Base-by-base conservation (phyloP, 2,113 vertebrate species). In the Lagopus leucura region DNA sequence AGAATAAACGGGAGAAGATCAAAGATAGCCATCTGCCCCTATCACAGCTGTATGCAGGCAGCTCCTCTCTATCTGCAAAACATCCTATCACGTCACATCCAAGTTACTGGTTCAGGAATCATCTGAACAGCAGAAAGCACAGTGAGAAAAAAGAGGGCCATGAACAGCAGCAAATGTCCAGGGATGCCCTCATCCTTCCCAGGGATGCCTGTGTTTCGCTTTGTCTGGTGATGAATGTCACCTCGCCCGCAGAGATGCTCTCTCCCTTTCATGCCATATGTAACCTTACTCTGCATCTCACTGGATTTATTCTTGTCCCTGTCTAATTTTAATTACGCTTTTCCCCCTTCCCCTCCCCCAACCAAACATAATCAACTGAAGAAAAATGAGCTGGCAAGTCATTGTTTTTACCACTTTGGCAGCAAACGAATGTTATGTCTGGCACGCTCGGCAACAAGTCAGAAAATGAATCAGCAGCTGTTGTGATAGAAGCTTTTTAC, bases 391-490 rank as follows among this genome's bases (percentile, higher is more conserved):
- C 95, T 95, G 92, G 92, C 96, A 97, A 97, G 77, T 96, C 96
- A 95, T 95, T 94, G 88, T 93, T 95, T 96, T 89, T 91, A 93
- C 95, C 97, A 91, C 74, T 89, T 96, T 96, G 95, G 95, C 95
- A 95, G 94, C 92, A 95, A 96, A 95, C 6, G 71, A 95, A 91
- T 96, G 95, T 96, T 97, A 96, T 96, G 95, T 96, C 97, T 97
- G 96, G 97, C 94, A 88, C 63, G 11, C 94, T 97, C 74, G 95
- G 95, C 95, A 95, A 92, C 92, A 94, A 95, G 95, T 96, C 95
- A 96, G 95, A 96, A 96, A 96, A 96, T 96, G 95, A 96, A 95
- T 97, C 95, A 96, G 96, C 97, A 97, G 94, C 96, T 97, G 96
- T 95, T 97, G 92, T 91, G 94, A 96, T 95, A 96, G 93, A 95